Evolutionary conservation across 2,888 invertebrate species (phyloP).

Genomic region (Empis stercorea): DNA sequence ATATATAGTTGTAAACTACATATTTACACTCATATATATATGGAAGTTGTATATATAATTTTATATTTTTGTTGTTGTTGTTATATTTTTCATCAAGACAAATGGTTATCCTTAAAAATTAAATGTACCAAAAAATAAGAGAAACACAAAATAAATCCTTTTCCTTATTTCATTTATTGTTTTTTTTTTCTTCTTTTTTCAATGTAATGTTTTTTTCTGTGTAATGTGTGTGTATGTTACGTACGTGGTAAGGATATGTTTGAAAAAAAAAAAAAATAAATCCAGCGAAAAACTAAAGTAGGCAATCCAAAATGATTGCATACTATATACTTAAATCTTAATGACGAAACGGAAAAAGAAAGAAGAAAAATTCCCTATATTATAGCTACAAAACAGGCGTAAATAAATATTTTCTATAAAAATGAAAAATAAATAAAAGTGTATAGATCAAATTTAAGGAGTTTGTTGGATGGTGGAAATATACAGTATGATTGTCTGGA

Average conservation of each 20-base stretch:
- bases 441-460: neutral
- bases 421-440: too few species aligned
- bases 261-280: too few species aligned
- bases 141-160: neutral
- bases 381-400: too few species aligned
- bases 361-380: neutral
- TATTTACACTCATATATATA: neutral
- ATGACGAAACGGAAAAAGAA: neutral
- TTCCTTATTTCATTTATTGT: neutral
- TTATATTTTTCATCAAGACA: conserved; percentile 1
- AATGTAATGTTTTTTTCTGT: neutral
- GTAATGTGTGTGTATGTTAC: neutral
- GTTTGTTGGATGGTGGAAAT: too few species aligned
- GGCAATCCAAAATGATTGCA: conserved; percentile 2
- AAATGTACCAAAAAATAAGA: conserved; percentile 1
- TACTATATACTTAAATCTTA: neutral
- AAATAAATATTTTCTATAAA: neutral
- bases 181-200: neutral
- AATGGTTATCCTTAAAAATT: conserved; percentile 2
- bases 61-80: too few species aligned
- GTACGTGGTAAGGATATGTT: too few species aligned
- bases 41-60: too few species aligned
- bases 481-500: too few species aligned
- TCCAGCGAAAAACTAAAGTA: neutral
- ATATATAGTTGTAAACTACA: too few species aligned